These are phyloP conservation scores for Lasiommata megera DNA, from an alignment of 2,888 invertebrate species.

Conservation along the genomic window DNA sequence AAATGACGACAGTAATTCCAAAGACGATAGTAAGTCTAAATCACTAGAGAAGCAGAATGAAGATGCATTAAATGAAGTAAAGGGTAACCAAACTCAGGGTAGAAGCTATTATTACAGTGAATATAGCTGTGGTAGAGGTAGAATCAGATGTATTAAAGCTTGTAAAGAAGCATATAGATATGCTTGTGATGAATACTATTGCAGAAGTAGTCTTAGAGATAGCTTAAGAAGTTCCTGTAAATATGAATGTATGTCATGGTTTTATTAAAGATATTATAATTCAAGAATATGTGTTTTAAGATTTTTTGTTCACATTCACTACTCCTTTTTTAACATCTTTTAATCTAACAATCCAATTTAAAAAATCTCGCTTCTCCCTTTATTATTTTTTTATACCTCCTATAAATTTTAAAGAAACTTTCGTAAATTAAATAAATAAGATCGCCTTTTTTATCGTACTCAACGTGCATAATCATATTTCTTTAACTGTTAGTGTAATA, in stretches of 20 bases:
- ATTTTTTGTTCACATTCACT: too few species aligned
- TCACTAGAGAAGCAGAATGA: conserved; percentile 3
- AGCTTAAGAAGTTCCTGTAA: conserved; percentile 20
- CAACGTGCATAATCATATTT: too few species aligned
- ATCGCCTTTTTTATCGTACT: too few species aligned
- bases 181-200: conserved; percentile 13
- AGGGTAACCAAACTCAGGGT: background rate
- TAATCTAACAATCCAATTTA: too few species aligned
- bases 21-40: conserved; percentile 1
- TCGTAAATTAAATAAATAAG: too few species aligned
- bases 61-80: background rate
- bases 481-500: too few species aligned
- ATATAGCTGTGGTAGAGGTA: conserved; percentile 13
- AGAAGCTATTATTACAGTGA: background rate
- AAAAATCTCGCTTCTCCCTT: too few species aligned
- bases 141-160: conserved; percentile 20
- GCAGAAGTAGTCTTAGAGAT: conserved; percentile 9
- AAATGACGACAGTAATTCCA: background rate
- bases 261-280: conserved; percentile 14
- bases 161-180: conserved; percentile 26
- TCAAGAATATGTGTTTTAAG: too few species aligned
- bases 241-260: conserved; percentile 23
- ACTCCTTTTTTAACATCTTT: too few species aligned
- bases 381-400: too few species aligned
- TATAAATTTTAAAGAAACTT: too few species aligned